phyloP scores from a whole-genome alignment of 2,797 vertebrate genomes.

The Sebastes miniatus region DNA sequence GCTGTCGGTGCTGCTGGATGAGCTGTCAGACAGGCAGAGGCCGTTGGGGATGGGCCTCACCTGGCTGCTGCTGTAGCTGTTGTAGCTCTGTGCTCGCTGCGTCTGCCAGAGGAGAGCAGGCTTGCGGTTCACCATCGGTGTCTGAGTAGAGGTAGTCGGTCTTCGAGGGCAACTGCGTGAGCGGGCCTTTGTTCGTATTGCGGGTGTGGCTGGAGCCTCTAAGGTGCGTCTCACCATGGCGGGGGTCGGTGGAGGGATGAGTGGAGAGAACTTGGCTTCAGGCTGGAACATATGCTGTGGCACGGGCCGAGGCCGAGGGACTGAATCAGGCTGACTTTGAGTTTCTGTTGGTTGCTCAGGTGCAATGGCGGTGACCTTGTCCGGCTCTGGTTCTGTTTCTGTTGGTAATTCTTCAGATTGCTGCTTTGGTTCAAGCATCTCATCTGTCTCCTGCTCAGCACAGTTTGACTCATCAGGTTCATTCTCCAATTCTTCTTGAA shows the following conservation, averaged over 20 bases:
- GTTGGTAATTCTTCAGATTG: constrained; percentile 21
- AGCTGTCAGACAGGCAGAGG: constrained; percentile 84
- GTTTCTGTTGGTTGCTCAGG: constrained; percentile 27
- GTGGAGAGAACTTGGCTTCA: constrained; percentile 33
- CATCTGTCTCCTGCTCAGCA: constrained; percentile 30
- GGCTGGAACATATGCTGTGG: constrained; percentile 7
- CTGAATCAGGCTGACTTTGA: constrained; percentile 9
- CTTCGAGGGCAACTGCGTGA: constrained; percentile 77
- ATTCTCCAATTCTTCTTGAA: constrained; percentile 52
- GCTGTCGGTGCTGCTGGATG: constrained; percentile 86
- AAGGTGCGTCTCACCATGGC: constrained; percentile 68
- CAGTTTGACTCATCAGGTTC: constrained; percentile 33
- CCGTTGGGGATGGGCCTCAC: constrained; percentile 73
- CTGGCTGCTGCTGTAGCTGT: constrained; percentile 75
- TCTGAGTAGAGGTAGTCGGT: constrained; percentile 53
- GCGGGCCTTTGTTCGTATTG: constrained; percentile 64
- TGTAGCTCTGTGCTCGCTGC: constrained; percentile 64
- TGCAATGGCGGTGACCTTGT: neutral
- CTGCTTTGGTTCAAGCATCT: constrained; percentile 26
- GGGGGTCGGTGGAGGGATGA: constrained; percentile 72
- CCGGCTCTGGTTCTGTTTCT: constrained; percentile 31
- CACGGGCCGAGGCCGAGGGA: constrained; percentile 4
- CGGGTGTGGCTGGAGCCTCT: constrained; percentile 51
- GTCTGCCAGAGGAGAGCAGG: constrained; percentile 73
- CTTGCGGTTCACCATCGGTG: constrained; percentile 66